Evolutionary conservation across 2,113 vertebrate species (phyloP).

Genomic region (Dipodomys stephensi): DNA sequence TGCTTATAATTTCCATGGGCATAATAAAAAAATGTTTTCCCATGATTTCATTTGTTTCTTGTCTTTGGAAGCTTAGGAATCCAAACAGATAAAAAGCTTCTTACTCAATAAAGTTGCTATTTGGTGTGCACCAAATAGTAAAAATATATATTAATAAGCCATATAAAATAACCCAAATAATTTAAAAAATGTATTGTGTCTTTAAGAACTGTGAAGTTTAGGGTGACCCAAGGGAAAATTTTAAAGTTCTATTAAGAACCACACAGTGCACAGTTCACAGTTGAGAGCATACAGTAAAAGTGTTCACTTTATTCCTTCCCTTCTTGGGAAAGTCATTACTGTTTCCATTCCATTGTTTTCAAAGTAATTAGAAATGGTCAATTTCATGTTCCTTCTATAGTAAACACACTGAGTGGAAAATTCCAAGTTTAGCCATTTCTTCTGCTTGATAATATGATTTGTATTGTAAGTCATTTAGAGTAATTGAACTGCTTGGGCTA

Average conservation of each 20-base stretch:
- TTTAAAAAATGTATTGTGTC: constrained; percentile 58
- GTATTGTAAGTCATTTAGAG: constrained; percentile 32
- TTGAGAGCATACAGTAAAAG: background rate
- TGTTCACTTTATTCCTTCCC: constrained; percentile 2
- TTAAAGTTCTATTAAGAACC: constrained; percentile 45
- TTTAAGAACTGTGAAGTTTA: constrained; percentile 26
- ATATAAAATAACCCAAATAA: background rate
- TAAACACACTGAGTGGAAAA: constrained; percentile 63
- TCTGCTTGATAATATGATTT: constrained; percentile 55
- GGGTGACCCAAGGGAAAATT: constrained; percentile 19
- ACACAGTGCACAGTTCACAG: background rate
- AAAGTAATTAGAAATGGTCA: constrained; percentile 70
- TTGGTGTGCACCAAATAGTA: background rate
- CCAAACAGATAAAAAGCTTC: background rate
- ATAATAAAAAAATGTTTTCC: background rate
- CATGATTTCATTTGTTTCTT: constrained; percentile 1
- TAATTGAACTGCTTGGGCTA: constrained; percentile 46
- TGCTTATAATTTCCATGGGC: background rate
- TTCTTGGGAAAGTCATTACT: constrained; percentile 52
- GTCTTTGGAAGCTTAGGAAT: constrained; percentile 8
- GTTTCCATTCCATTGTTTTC: constrained; percentile 67
- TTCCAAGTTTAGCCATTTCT: constrained; percentile 52
- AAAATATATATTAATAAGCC: too few species aligned
- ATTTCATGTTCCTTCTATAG: constrained; percentile 43
- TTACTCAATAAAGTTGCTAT: background rate